Percentiles rank a stretch among this genome's conserved stretches.
Evolutionary conservation across 2,888 invertebrate species (phyloP).

Genomic region (Pandemis cinnamomeana): DNA sequence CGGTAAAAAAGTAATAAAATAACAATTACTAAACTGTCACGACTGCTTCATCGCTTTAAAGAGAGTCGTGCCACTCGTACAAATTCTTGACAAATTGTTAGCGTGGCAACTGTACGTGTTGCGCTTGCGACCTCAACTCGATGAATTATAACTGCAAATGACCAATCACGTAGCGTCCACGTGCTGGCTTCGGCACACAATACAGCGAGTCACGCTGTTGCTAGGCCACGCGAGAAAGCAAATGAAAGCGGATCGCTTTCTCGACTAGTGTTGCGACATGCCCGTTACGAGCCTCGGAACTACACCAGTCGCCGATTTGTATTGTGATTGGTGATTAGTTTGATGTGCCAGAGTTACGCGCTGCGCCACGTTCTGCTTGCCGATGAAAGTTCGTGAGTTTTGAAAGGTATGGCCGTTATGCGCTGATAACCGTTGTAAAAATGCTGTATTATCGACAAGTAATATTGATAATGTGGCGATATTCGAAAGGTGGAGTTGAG

Average conservation of each 20-base stretch:
- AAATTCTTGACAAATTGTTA: slow-evolving; percentile 30
- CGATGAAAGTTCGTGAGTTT: slow-evolving; percentile 38
- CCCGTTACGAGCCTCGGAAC: slow-evolving; percentile 45
- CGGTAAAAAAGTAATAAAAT: slow-evolving; percentile 9
- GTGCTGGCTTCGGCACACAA: slow-evolving; percentile 37
- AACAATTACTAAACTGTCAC: slow-evolving; percentile 6
- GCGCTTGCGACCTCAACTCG: slow-evolving; percentile 24
- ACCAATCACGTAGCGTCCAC: slow-evolving; percentile 42
- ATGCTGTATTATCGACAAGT: neutral
- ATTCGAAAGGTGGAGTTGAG: slow-evolving; percentile 10
- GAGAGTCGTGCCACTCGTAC: slow-evolving; percentile 27
- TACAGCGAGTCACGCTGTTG: slow-evolving; percentile 53
- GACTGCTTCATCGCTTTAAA: slow-evolving; percentile 4
- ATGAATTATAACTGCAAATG: slow-evolving; percentile 40
- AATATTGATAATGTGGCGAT: slow-evolving; percentile 9
- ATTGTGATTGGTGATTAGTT: slow-evolving; percentile 40
- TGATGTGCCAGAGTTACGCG: slow-evolving; percentile 35
- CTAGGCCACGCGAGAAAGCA: slow-evolving; percentile 67
- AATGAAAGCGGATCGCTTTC: slow-evolving; percentile 76
- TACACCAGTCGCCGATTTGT: slow-evolving; percentile 43
- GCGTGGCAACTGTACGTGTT: slow-evolving; percentile 26
- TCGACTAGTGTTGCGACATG: slow-evolving; percentile 53
- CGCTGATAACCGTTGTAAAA: slow-evolving; percentile 27
- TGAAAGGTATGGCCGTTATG: slow-evolving; percentile 39
- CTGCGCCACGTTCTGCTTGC: slow-evolving; percentile 18